Evolutionary conservation across 2,113 vertebrate species (phyloP).

Genomic region (Gymnobelideus leadbeateri): DNA sequence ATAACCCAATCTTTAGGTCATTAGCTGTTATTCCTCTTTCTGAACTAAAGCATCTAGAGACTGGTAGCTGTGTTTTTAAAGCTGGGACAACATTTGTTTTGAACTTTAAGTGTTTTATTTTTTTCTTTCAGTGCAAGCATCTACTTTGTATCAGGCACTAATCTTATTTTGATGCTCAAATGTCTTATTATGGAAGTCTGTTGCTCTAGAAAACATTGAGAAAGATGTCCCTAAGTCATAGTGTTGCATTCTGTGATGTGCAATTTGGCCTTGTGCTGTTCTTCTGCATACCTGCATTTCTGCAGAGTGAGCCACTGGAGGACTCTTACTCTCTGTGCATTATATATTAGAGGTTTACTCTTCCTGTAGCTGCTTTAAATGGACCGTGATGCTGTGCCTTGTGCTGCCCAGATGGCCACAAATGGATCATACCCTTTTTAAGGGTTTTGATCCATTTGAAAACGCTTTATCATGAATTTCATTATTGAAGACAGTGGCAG

Average conservation of each 20-base stretch:
- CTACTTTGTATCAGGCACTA: background rate
- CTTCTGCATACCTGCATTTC: constrained; percentile 72
- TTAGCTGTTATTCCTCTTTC: background rate
- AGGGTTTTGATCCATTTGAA: background rate
- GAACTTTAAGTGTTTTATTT: constrained; percentile 23
- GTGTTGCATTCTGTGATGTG: constrained; percentile 79
- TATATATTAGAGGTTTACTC: constrained; percentile 71
- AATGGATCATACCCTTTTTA: background rate
- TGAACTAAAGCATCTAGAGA: background rate
- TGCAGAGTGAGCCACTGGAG: constrained; percentile 70
- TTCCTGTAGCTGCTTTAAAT: constrained; percentile 40
- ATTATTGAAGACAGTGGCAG: background rate
- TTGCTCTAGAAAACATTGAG: constrained; percentile 70
- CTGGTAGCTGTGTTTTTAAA: background rate
- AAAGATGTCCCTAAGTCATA: constrained; percentile 45
- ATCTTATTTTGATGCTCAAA: constrained; percentile 56
- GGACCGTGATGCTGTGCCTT: background rate
- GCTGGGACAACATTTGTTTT: constrained; percentile 37
- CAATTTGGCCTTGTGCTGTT: constrained; percentile 75
- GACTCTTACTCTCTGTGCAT: constrained; percentile 66
- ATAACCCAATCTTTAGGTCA: background rate
- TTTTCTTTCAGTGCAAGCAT: background rate
- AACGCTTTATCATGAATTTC: background rate
- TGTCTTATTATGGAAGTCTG: constrained; percentile 69
- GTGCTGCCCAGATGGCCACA: background rate